phyloP scores from a whole-genome alignment of 2,888 invertebrate species.

The Lissonota sp. region DNA sequence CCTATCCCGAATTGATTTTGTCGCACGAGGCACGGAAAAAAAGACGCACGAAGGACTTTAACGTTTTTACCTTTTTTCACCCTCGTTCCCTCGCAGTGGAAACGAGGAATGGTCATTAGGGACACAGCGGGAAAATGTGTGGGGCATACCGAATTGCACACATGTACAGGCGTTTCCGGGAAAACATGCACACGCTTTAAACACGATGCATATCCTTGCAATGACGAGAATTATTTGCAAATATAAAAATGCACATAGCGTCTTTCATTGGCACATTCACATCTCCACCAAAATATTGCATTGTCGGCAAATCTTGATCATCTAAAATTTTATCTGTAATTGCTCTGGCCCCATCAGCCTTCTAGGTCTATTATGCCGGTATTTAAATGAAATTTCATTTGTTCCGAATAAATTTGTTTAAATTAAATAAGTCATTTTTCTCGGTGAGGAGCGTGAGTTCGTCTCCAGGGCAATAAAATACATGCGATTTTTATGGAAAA shows the following conservation, averaged over 20 bases:
- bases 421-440: too few species aligned
- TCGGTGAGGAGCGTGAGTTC: too few species aligned
- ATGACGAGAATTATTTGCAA: slow-evolving; percentile 17
- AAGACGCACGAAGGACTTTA: slow-evolving; percentile 1
- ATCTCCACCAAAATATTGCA: too few species aligned
- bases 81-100: slow-evolving; percentile 8
- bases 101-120: slow-evolving; percentile 53
- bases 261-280: too few species aligned
- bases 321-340: too few species aligned
- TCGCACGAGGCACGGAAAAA: slow-evolving; percentile 42
- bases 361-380: too few species aligned
- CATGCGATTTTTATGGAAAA: too few species aligned
- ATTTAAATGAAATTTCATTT: too few species aligned
- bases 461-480: too few species aligned
- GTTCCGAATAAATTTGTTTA: too few species aligned
- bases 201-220: not conserved
- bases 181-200: slow-evolving; percentile 9
- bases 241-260: not conserved
- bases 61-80: not conserved
- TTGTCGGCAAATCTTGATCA: too few species aligned
- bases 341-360: too few species aligned
- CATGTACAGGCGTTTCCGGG: slow-evolving; percentile 10
- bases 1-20: slow-evolving; percentile 56
- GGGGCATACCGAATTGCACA: slow-evolving; percentile 5
- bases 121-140: slow-evolving; percentile 13